These are phyloP conservation scores for Philereme transversata DNA, from an alignment of 2,888 invertebrate species.

Conservation along the genomic window DNA sequence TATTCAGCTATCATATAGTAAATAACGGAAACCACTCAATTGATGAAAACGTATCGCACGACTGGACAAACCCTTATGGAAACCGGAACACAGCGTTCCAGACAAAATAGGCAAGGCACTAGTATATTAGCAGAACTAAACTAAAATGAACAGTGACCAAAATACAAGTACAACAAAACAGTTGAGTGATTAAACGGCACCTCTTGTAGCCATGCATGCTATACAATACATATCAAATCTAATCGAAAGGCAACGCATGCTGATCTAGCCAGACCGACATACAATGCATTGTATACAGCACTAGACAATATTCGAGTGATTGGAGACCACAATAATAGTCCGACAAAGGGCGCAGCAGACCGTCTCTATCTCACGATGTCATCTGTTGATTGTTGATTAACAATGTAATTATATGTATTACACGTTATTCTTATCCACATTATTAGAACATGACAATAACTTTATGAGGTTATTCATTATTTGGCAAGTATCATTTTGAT, in stretches of 20 bases:
- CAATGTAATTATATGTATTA: neutral
- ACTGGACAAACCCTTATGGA: slow-evolving; percentile 2
- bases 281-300: neutral
- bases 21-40: slow-evolving; percentile 7
- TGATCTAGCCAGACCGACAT: neutral
- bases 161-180: neutral
- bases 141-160: too few species aligned
- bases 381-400: slow-evolving; percentile 8
- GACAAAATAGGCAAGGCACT: too few species aligned
- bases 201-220: neutral
- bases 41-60: slow-evolving; percentile 7
- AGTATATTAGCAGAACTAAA: too few species aligned
- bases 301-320: slow-evolving; percentile 6
- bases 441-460: too few species aligned
- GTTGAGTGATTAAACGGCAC: neutral
- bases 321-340: slow-evolving; percentile 13
- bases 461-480: too few species aligned
- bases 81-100: neutral
- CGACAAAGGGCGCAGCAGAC: slow-evolving; percentile 20
- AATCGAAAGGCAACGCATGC: neutral
- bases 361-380: slow-evolving; percentile 21
- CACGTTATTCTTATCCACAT: neutral
- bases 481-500: too few species aligned
- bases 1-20: neutral
- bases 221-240: neutral